Conservation (phyloP, 2,113 vertebrate genomes). For the human region DNA sequence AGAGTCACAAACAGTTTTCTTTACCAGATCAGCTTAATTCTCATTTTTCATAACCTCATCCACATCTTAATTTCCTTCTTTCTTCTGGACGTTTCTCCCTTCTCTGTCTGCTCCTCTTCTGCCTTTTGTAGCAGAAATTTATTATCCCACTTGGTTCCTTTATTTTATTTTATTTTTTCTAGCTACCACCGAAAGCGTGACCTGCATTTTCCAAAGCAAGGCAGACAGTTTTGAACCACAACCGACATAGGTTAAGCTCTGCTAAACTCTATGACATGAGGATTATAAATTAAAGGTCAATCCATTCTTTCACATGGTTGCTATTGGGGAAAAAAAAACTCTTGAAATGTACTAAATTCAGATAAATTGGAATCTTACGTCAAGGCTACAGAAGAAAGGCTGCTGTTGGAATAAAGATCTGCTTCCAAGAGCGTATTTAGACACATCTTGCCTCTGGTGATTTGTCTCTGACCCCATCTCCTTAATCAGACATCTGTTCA, state of each 20-base stretch:
- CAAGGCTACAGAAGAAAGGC: slow-evolving; percentile 68
- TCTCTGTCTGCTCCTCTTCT: background rate
- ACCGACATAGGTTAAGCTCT: slow-evolving; percentile 57
- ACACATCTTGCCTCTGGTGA: slow-evolving; percentile 66
- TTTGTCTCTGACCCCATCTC: slow-evolving; percentile 68
- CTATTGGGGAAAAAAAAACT: background rate
- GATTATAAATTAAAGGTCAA: slow-evolving; percentile 77
- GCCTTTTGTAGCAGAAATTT: background rate
- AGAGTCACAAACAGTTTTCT: background rate
- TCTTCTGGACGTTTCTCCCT: background rate
- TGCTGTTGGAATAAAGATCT: slow-evolving; percentile 74
- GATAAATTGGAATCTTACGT: slow-evolving; percentile 57
- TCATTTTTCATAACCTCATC: background rate
- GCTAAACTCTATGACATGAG: slow-evolving; percentile 52
- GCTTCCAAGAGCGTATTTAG: slow-evolving; percentile 68
- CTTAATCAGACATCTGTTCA: slow-evolving; percentile 73
- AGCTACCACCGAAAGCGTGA: background rate
- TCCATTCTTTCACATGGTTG: slow-evolving; percentile 32
- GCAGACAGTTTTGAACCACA: slow-evolving; percentile 42
- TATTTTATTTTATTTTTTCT: background rate
- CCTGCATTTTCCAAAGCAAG: slow-evolving; percentile 54
- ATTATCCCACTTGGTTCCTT: background rate
- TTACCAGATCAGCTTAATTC: background rate
- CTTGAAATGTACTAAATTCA: slow-evolving; percentile 73
- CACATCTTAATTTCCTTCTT: background rate